These are phyloP conservation scores for Argynnis bischoffii DNA, from an alignment of 2,888 invertebrate species.

Conservation along the genomic window DNA sequence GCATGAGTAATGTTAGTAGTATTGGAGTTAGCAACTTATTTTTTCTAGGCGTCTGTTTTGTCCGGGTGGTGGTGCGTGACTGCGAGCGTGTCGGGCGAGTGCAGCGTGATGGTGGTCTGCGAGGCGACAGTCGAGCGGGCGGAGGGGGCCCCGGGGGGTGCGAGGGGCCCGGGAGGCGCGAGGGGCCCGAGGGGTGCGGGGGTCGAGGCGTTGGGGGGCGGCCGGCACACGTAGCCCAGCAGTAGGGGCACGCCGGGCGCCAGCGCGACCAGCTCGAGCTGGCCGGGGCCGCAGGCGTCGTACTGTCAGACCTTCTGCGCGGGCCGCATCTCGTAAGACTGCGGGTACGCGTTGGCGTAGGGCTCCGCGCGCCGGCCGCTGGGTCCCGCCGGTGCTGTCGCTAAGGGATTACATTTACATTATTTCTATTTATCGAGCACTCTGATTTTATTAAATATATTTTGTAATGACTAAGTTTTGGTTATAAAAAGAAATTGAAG, in stretches of 20 bases:
- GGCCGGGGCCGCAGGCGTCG: slow-evolving; percentile 63
- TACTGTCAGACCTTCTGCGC: slow-evolving; percentile 85
- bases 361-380: slow-evolving; percentile 82
- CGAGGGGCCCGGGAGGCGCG: slow-evolving; percentile 47
- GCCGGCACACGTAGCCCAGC: slow-evolving; percentile 69
- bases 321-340: slow-evolving; percentile 88
- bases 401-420: slow-evolving; percentile 41
- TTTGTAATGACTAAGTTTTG: too few species aligned
- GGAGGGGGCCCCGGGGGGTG: slow-evolving; percentile 43
- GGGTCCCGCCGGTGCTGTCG: slow-evolving; percentile 73
- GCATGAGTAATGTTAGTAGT: background rate
- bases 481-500: too few species aligned
- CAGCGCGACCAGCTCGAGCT: slow-evolving; percentile 67
- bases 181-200: slow-evolving; percentile 24
- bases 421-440: background rate
- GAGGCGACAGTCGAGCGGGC: slow-evolving; percentile 59
- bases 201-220: slow-evolving; percentile 37
- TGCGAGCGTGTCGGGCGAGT: slow-evolving; percentile 65
- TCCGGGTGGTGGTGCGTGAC: slow-evolving; percentile 40
- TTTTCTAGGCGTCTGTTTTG: background rate
- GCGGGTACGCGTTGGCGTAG: slow-evolving; percentile 88
- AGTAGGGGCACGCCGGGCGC: slow-evolving; percentile 70
- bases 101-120: slow-evolving; percentile 73
- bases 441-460: background rate
- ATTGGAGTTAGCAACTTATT: slow-evolving; percentile 11